phyloP scores from a whole-genome alignment of 23 tunicate species.

The Aplidium turbinatum region DNA sequence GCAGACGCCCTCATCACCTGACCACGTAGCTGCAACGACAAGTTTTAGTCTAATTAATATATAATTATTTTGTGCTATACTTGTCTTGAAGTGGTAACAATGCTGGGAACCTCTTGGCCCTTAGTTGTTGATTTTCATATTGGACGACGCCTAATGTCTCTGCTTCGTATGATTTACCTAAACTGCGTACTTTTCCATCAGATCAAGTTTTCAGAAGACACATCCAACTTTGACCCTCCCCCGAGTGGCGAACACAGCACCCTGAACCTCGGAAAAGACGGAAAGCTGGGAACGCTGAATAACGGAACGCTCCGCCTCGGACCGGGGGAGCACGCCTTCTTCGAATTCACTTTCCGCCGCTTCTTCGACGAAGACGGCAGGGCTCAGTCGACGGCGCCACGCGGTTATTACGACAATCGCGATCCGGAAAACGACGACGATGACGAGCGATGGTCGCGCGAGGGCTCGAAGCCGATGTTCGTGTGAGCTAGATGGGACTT shows the following conservation, averaged over 20 bases:
- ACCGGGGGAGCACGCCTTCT: slow-evolving; percentile 93
- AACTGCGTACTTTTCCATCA: slow-evolving; percentile 3
- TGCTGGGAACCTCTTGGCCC: too few relatives aligned
- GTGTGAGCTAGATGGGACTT: too few relatives aligned
- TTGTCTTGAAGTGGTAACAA: too few relatives aligned
- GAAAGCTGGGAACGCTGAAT: slow-evolving; percentile 48
- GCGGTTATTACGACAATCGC: slow-evolving; percentile 28
- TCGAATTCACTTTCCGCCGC: slow-evolving; percentile 97
- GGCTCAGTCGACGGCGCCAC: slow-evolving; percentile 38
- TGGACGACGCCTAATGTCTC: too few relatives aligned
- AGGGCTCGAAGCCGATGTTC: background rate
- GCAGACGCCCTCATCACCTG: too few relatives aligned
- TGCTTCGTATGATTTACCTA: too few relatives aligned
- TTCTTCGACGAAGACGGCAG: slow-evolving; percentile 86
- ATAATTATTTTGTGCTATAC: too few relatives aligned
- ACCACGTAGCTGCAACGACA: too few relatives aligned
- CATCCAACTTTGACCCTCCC: slow-evolving; percentile 87
- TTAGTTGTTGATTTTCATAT: too few relatives aligned
- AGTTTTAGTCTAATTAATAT: too few relatives aligned
- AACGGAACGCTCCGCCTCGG: slow-evolving; percentile 63
- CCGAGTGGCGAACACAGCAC: slow-evolving; percentile 61
- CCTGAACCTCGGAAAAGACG: slow-evolving; percentile 57
- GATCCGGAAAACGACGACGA: background rate
- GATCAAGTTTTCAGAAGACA: slow-evolving; percentile 83
- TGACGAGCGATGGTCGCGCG: background rate